These are phyloP conservation scores for Nasua narica DNA, from an alignment of 2,797 vertebrate species.

Conservation along the genomic window DNA sequence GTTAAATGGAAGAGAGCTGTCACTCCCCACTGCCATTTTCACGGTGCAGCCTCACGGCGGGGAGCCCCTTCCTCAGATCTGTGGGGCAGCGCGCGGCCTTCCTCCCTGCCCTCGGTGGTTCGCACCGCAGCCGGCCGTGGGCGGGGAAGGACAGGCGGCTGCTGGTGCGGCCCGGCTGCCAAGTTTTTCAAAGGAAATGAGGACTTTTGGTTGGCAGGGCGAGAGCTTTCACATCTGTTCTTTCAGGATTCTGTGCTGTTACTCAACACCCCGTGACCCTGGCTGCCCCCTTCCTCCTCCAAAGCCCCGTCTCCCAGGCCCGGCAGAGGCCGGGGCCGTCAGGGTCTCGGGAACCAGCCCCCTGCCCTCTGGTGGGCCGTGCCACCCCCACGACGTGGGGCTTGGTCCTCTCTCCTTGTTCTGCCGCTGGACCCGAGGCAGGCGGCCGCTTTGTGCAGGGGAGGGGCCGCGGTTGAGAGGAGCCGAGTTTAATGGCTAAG, in stretches of 20 bases:
- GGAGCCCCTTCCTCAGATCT: background rate
- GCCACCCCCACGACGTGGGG: fast-evolving
- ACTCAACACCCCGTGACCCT: conserved; percentile 43
- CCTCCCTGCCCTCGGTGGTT: background rate
- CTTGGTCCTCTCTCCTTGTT: background rate
- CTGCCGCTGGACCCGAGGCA: background rate
- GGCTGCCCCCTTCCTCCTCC: conserved; percentile 26
- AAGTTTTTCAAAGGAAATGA: conserved; percentile 59
- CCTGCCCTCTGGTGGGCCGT: background rate
- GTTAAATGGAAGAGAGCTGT: background rate
- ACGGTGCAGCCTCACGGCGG: fast-evolving
- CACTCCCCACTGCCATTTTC: fast-evolving
- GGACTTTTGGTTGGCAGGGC: conserved; percentile 50
- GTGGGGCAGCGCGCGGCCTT: background rate
- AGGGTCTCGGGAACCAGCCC: background rate
- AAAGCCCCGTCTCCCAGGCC: background rate
- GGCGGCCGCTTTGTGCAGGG: background rate
- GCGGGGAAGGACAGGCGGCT: background rate
- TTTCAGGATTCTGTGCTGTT: conserved; percentile 37
- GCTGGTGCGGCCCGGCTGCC: background rate
- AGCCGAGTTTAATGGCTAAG: background rate
- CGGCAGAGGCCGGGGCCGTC: background rate
- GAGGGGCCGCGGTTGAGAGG: background rate
- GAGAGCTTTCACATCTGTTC: conserved; percentile 63
- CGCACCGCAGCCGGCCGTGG: background rate